phyloP scores from a whole-genome alignment of 1,140 invertebrate species.

The silkworm (Bombyx mori) region DNA sequence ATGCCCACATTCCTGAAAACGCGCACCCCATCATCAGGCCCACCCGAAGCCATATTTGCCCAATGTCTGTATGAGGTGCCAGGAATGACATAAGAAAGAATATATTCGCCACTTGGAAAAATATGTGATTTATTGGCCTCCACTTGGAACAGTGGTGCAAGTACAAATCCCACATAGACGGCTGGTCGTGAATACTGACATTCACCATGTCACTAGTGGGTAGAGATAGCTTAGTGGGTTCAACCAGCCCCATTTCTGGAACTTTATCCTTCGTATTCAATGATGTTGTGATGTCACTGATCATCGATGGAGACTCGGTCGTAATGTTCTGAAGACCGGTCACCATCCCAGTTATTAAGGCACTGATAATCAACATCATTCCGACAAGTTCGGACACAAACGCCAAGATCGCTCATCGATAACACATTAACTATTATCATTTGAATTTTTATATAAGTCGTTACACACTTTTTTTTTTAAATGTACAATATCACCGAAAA shows the following conservation, averaged over 20 bases:
- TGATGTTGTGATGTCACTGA: slow-evolving; percentile 35
- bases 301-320: slow-evolving; percentile 38
- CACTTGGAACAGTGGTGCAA: slow-evolving; percentile 73
- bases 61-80: slow-evolving; percentile 83
- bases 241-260: slow-evolving; percentile 44
- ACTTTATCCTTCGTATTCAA: slow-evolving; percentile 10
- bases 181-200: slow-evolving; percentile 49
- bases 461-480: slow-evolving; percentile 9
- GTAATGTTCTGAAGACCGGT: slow-evolving; percentile 58
- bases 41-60: slow-evolving; percentile 83
- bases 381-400: slow-evolving; percentile 40
- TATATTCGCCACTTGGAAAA: slow-evolving; percentile 87
- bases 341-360: slow-evolving; percentile 63
- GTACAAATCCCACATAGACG: slow-evolving; percentile 61
- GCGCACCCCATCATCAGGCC: slow-evolving; percentile 83
- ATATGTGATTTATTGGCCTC: slow-evolving; percentile 78
- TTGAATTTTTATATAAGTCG: slow-evolving; percentile 26
- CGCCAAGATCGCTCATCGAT: slow-evolving; percentile 54
- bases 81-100: slow-evolving; percentile 87
- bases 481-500: neutral
- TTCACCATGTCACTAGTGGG: slow-evolving; percentile 44
- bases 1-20: slow-evolving; percentile 86
- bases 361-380: slow-evolving; percentile 67
- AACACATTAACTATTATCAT: slow-evolving; percentile 45
- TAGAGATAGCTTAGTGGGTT: slow-evolving; percentile 35